phyloP scores from a whole-genome alignment of 2,888 invertebrate species.

The Cheilosia pagana region DNA sequence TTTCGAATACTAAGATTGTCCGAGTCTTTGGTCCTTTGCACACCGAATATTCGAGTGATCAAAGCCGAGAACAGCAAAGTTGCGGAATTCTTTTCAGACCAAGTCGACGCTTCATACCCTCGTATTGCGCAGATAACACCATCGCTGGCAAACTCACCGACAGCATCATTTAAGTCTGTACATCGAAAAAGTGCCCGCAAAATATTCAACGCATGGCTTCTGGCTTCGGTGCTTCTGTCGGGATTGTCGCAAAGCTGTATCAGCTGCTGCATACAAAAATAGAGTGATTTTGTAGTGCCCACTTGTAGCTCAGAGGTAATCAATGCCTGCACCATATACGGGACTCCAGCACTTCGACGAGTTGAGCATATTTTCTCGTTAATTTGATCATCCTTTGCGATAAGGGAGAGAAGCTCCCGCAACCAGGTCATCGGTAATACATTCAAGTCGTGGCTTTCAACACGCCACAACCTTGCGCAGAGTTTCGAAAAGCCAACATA shows the following conservation, averaged over 20 bases:
- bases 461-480: slow-evolving; percentile 86
- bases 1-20: slow-evolving; percentile 87
- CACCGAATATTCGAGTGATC: slow-evolving; percentile 94
- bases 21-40: slow-evolving; percentile 86
- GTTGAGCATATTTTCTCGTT: slow-evolving; percentile 89
- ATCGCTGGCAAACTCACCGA: slow-evolving; percentile 87
- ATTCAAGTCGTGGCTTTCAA: slow-evolving; percentile 84
- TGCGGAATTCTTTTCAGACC: slow-evolving; percentile 94
- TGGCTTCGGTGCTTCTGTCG: slow-evolving; percentile 83
- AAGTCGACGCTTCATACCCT: slow-evolving; percentile 89
- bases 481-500: slow-evolving; percentile 93
- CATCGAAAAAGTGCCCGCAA: slow-evolving; percentile 92
- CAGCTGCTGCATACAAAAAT: slow-evolving; percentile 85
- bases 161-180: slow-evolving; percentile 89
- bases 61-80: slow-evolving; percentile 93
- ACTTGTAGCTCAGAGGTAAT: slow-evolving; percentile 89
- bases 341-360: slow-evolving; percentile 96
- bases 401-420: slow-evolving; percentile 85
- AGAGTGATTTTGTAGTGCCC: slow-evolving; percentile 85
- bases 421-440: slow-evolving; percentile 88
- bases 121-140: slow-evolving; percentile 89
- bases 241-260: slow-evolving; percentile 81
- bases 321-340: slow-evolving; percentile 93
- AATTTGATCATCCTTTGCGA: slow-evolving; percentile 83
- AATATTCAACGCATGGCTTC: slow-evolving; percentile 94